A percentile compares a stretch with the other conserved stretches of the same genome.
These are phyloP conservation scores for Brachyhypopomus gauderio DNA, from an alignment of 2,113 vertebrate species.

Conservation along the genomic window DNA sequence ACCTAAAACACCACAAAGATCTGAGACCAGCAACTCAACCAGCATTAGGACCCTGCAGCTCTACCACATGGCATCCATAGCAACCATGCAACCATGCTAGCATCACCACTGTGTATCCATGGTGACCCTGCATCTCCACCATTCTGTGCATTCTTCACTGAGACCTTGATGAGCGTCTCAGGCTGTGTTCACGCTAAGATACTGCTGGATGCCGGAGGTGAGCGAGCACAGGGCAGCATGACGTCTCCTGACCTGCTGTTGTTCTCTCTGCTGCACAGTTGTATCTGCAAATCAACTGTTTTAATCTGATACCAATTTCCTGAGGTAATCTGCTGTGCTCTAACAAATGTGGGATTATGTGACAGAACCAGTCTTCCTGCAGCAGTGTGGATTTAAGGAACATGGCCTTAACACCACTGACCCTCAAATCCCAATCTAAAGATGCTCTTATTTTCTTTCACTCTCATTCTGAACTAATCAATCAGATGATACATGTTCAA, in stretches of 20 bases:
- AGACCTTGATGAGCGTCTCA: neutral
- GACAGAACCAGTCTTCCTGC: too few relatives aligned
- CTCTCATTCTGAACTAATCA: neutral
- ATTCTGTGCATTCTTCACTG: neutral
- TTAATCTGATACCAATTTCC: too few relatives aligned
- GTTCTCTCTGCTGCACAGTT: too few relatives aligned
- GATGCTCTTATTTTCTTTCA: neutral
- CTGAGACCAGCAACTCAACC: neutral
- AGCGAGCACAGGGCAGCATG: too few relatives aligned
- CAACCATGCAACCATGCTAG: neutral
- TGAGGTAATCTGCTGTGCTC: too few relatives aligned
- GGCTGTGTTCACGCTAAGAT: neutral
- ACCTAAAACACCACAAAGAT: constrained; percentile 70
- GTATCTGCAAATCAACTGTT: too few relatives aligned
- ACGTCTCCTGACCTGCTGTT: too few relatives aligned
- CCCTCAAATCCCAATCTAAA: too few relatives aligned
- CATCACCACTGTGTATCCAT: neutral
- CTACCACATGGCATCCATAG: neutral
- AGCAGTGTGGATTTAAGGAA: too few relatives aligned
- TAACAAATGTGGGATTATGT: too few relatives aligned
- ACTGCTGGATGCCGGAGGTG: too few relatives aligned
- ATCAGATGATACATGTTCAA: neutral
- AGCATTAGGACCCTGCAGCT: neutral
- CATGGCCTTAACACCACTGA: too few relatives aligned
- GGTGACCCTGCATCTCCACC: neutral